These are phyloP conservation scores for Hydropotes inermis DNA, from an alignment of 2,113 vertebrate species.

Conservation along the genomic window DNA sequence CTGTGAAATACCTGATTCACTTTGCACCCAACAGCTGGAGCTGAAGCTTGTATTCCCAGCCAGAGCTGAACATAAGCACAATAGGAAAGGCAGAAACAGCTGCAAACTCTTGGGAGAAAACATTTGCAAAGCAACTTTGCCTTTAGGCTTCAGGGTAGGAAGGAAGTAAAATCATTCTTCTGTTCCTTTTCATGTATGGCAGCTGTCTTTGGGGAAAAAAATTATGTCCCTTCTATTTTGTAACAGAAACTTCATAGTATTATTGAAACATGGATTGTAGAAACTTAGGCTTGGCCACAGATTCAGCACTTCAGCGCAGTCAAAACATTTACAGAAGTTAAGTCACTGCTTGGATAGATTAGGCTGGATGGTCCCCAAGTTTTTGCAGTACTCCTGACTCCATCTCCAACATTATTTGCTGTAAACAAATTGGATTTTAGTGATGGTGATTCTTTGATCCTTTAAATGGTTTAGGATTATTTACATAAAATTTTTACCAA, in stretches of 20 bases:
- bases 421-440: constrained; percentile 66
- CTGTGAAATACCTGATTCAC: constrained; percentile 88
- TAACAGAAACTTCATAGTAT: constrained; percentile 81
- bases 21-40: constrained; percentile 86
- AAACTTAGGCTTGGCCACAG: constrained; percentile 70
- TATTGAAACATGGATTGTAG: constrained; percentile 72
- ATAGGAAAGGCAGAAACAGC: constrained; percentile 85
- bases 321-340: constrained; percentile 77
- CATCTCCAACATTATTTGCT: constrained; percentile 57
- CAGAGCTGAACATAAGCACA: constrained; percentile 80
- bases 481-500: constrained; percentile 38
- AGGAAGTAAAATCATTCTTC: constrained; percentile 86
- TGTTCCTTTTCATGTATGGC: constrained; percentile 82
- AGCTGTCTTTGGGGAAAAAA: constrained; percentile 81
- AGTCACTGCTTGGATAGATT: constrained; percentile 52
- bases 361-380: constrained; percentile 37
- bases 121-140: constrained; percentile 65
- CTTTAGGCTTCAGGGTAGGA: constrained; percentile 80
- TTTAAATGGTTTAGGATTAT: constrained; percentile 32
- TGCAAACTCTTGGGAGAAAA: constrained; percentile 81
- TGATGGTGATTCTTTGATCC: neutral
- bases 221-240: constrained; percentile 80
- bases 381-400: neutral
- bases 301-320: constrained; percentile 72
- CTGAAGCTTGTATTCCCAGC: constrained; percentile 81